A percentile compares a stretch with the other conserved stretches of the same genome.
phyloP scores from a whole-genome alignment of 2,797 vertebrate species.

The Phylloscopus collybita region DNA sequence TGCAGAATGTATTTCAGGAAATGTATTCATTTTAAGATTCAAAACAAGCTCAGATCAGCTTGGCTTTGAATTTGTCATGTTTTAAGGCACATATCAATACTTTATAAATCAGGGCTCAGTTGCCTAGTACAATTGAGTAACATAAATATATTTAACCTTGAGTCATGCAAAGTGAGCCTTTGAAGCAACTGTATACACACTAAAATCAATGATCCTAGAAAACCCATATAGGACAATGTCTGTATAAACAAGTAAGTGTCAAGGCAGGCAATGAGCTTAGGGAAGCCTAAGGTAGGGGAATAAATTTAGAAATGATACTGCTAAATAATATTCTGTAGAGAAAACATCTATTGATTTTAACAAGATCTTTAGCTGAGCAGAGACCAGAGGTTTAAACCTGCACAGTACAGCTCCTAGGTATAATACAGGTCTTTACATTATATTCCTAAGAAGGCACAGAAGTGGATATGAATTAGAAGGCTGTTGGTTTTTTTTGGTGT shows the following conservation, averaged over 20 bases:
- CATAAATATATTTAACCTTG: slow-evolving; percentile 53
- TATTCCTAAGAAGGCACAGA: background rate
- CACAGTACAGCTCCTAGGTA: background rate
- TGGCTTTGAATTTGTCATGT: background rate
- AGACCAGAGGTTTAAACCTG: background rate
- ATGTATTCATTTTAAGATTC: background rate
- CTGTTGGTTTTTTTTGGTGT: background rate
- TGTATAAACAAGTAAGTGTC: slow-evolving; percentile 27
- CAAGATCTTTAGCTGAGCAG: background rate
- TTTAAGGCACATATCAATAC: slow-evolving; percentile 21
- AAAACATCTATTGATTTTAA: background rate
- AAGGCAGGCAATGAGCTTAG: background rate
- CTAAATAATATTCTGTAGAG: background rate
- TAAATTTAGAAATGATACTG: slow-evolving; percentile 1
- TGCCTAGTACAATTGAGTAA: background rate
- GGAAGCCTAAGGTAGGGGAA: background rate
- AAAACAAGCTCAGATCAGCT: background rate
- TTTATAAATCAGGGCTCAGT: slow-evolving; percentile 20
- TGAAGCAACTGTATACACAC: background rate
- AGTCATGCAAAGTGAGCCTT: slow-evolving; percentile 36
- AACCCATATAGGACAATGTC: background rate
- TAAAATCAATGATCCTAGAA: slow-evolving; percentile 43
- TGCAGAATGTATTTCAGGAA: background rate
- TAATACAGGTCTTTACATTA: background rate
- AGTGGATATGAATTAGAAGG: background rate